These are phyloP conservation scores for Eurytoma californica DNA, from an alignment of 2,888 invertebrate species.

Conservation along the genomic window DNA sequence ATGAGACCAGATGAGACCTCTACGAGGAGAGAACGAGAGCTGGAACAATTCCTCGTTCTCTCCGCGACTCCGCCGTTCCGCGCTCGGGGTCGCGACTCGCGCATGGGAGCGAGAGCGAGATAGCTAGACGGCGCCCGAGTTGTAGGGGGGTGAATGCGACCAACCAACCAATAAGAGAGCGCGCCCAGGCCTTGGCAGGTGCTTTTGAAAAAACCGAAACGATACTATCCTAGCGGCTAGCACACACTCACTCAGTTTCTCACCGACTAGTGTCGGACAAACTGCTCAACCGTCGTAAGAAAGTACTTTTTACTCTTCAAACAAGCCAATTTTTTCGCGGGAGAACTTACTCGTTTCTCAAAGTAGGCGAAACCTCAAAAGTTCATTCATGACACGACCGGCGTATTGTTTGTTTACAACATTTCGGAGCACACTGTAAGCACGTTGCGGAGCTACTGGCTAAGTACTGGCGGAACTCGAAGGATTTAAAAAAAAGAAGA, in stretches of 20 bases:
- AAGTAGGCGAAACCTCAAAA: neutral
- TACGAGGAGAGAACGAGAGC: too few species aligned
- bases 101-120: neutral
- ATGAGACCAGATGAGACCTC: too few species aligned
- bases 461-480: too few species aligned
- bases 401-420: neutral
- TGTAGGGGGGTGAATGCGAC: neutral
- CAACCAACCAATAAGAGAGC: conserved; percentile 19
- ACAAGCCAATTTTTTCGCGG: too few species aligned
- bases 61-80: neutral
- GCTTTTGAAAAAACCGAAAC: conserved; percentile 37
- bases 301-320: too few species aligned
- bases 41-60: neutral
- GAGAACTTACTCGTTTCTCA: neutral
- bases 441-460: too few species aligned
- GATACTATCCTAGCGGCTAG: neutral
- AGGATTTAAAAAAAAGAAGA: too few species aligned
- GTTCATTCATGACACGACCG: neutral
- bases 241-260: neutral
- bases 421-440: neutral
- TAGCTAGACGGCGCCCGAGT: neutral
- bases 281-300: too few species aligned
- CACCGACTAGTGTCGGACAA: too few species aligned
- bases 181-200: conserved; percentile 36
- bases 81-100: neutral